Base-by-base conservation (phyloP, 2,888 invertebrate species). In the Hemicrepidius hirtus region DNA sequence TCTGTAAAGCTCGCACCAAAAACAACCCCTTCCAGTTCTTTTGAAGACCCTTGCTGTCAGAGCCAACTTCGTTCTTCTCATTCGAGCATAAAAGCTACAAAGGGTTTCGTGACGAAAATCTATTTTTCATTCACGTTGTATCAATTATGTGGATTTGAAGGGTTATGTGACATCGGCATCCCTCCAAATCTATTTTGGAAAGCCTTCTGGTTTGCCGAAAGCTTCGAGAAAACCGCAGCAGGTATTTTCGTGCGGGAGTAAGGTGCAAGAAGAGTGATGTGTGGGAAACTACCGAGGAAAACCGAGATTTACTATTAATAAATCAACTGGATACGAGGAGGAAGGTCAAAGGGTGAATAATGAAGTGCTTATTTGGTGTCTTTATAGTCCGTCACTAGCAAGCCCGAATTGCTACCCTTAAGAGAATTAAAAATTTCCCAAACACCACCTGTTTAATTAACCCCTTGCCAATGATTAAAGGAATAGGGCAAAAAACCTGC, bases 131-230 rank as follows among this genome's bases (percentile, higher is more conserved):
- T 53, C 28, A 5, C 13, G 12, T 13, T 10, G 13, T 53, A 20
- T 13, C 53, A 53, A 28, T 28, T 53, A 53, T 53, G 13, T 24
- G 53, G n/a, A 53, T 53, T 53, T 53, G 53, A 53, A 28, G 28
- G 53, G 24, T 28, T 53, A n/a, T 20, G 53, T 53, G 28, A 28
- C 28, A 28, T 53, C 24, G 53, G n/a, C 28, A 28, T 53, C 24
- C 28, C 13, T 50, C 13, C 2, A 13, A 41, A 5, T 41, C 28
- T 13, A 24, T 21, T 49, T 24, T 20, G 5, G 12, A 10, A 49
- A 24, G 6, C n/a, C 12, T 53, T 13, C 28, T 1, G 53, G 28
- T 6, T 53, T 53, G 7, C 28, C 13, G 1, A 1, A 12, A 21
- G 49, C 12, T 24, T 49, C 6, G 12, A 3, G 49, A 49, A 21